phyloP scores from a whole-genome alignment of 2,113 vertebrate species.

The Danio rerio region DNA sequence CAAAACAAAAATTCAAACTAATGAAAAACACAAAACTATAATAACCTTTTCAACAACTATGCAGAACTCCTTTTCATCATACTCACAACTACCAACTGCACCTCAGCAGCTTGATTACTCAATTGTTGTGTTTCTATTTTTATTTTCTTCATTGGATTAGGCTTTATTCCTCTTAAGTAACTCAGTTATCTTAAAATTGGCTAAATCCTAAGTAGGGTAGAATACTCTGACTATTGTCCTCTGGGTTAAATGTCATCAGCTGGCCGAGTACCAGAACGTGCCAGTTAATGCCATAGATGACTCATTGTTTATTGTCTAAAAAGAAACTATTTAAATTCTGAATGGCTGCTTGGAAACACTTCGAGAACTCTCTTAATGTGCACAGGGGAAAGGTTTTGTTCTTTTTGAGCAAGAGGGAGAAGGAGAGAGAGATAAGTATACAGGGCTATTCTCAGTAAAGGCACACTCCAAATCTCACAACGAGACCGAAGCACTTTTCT shows the following conservation, averaged over 20 bases:
- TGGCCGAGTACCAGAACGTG: not conserved
- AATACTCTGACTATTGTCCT: not conserved
- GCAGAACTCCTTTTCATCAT: too few species aligned
- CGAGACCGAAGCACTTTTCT: constrained; percentile 27
- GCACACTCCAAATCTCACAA: constrained; percentile 40
- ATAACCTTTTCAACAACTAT: too few species aligned
- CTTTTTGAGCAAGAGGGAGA: not conserved
- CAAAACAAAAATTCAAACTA: too few species aligned
- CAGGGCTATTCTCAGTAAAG: not conserved
- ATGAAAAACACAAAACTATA: too few species aligned
- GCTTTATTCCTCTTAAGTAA: too few species aligned
- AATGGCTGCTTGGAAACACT: constrained; percentile 30
- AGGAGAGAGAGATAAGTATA: constrained; percentile 23
- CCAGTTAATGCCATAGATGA: not conserved
- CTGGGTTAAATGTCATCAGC: not conserved
- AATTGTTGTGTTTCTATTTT: too few species aligned
- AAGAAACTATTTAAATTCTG: constrained; percentile 3
- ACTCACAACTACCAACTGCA: too few species aligned
- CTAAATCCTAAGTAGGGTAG: not conserved
- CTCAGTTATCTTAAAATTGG: too few species aligned
- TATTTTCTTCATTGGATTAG: too few species aligned
- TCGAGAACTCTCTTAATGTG: constrained; percentile 43
- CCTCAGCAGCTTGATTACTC: too few species aligned
- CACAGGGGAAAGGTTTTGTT: not conserved
- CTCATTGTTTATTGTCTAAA: constrained; percentile 14